These are phyloP conservation scores for Pachycephala philippinensis DNA, from an alignment of 2,113 vertebrate species.

Conservation along the genomic window DNA sequence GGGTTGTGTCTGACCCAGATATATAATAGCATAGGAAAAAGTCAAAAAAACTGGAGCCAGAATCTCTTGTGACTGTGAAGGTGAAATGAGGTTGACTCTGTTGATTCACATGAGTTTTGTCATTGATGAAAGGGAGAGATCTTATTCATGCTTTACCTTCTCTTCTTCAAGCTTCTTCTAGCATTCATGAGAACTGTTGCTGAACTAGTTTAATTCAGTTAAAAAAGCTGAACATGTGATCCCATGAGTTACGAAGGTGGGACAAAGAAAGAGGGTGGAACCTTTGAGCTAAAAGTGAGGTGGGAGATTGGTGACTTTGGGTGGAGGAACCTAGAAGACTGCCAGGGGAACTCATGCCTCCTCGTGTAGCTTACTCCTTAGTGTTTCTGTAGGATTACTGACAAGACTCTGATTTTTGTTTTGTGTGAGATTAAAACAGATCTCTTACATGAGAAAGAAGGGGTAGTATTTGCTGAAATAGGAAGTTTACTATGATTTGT, in stretches of 20 bases:
- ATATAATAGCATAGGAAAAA: background rate
- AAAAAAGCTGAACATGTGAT: background rate
- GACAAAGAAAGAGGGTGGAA: background rate
- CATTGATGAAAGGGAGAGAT: background rate
- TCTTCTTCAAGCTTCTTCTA: background rate
- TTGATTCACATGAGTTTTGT: background rate
- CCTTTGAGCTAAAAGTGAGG: background rate
- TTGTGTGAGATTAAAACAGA: background rate
- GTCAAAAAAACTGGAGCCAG: background rate
- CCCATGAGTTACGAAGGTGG: background rate
- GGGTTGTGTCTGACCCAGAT: background rate
- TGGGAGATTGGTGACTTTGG: background rate
- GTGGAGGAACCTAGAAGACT: background rate
- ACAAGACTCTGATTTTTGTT: background rate
- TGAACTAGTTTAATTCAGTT: background rate
- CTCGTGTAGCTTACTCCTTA: background rate
- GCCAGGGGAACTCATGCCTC: background rate
- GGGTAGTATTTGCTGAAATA: background rate
- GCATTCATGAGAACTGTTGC: background rate
- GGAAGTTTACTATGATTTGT: background rate
- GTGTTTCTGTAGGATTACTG: background rate
- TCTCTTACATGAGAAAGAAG: background rate
- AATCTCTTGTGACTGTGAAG: background rate
- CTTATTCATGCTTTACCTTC: background rate
- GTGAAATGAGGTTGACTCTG: background rate